These are phyloP conservation scores for Thyatira batis DNA, from an alignment of 2,888 invertebrate species.

Conservation along the genomic window DNA sequence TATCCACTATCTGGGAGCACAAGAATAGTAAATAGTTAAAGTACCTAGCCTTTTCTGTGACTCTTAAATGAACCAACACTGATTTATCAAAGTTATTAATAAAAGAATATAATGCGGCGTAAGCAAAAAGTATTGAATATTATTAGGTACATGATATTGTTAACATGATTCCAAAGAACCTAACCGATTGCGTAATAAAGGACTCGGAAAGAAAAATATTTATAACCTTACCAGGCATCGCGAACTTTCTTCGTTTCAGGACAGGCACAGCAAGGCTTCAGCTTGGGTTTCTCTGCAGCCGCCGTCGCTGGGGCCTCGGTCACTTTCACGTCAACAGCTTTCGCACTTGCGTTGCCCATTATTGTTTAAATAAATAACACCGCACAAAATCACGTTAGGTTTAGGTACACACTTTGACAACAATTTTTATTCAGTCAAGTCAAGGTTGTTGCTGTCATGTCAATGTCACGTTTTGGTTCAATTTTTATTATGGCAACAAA, in stretches of 20 bases:
- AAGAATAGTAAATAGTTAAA: too few species aligned
- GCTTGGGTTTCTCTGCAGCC: constrained; percentile 85
- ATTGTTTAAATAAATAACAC: constrained; percentile 19
- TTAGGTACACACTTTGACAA: constrained; percentile 12
- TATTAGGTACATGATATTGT: constrained; percentile 1
- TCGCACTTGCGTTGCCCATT: constrained; percentile 76
- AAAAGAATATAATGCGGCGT: too few species aligned
- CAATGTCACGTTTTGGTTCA: too few species aligned
- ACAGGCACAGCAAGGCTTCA: constrained; percentile 98
- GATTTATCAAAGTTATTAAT: too few species aligned
- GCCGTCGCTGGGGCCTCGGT: constrained; percentile 52
- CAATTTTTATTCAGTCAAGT: too few species aligned
- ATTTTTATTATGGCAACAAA: too few species aligned
- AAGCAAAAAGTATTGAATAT: too few species aligned
- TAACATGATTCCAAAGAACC: not conserved
- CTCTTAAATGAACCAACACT: too few species aligned
- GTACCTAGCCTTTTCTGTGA: too few species aligned
- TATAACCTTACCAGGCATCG: constrained; percentile 92
- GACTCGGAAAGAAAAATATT: constrained; percentile 22
- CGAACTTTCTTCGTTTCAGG: constrained; percentile 96
- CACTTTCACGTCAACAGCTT: constrained; percentile 63
- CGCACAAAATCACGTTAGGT: too few species aligned
- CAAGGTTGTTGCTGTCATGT: too few species aligned
- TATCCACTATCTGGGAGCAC: too few species aligned
- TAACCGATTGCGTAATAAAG: constrained; percentile 80